Base-by-base conservation (phyloP, 2,797 vertebrate genomes). In the Microctenopoma steveboyesi region DNA sequence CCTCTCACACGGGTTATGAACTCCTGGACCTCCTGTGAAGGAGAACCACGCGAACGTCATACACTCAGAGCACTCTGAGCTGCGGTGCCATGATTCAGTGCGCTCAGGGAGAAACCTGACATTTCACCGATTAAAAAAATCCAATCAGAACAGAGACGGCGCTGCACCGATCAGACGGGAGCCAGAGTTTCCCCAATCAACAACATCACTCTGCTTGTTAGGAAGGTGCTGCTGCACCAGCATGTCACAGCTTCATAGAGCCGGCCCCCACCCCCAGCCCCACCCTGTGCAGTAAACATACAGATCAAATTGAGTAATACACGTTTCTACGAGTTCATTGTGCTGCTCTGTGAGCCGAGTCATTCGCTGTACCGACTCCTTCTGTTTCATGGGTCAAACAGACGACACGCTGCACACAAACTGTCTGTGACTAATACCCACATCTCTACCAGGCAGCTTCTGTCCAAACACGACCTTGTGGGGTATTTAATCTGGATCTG, bases 1-100 rank as follows among this genome's bases (percentile, higher is more conserved):
- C 76, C 94, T 92, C 75, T 97, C 97, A 76, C 97, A 98, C 60
- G 96, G 96, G 87, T 97, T 96, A 3, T 95, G 92, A 57, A 98
- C 86, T 77, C 97, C 96, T 16, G 96, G 96, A 69, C 96, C 96
- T 81, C 95, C 97, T 93, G 94, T 2, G 2, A 14, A 55, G 18
- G 15, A 14, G 25, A 43, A 42, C 11, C 27, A 12, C 4, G 4
- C 58, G 33, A 57, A 39, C 5, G 52, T 50, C 57, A 39, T 12
- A 3, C 10, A 55, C 2, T 67, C 48, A 49, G 55, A 60, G 28
- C 42, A 47, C 2, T 2, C 16, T 1, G 39, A 12, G 16, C 35
- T 16, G 16, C 52, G 25, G 47, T 14, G 16, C 52, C 25, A 47
- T n/a, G 7, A 27, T 27, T 71, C 48, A 64, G 55, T 4, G 39